Conservation (phyloP, 2,113 vertebrate species). For the Gallinago undulata region DNA sequence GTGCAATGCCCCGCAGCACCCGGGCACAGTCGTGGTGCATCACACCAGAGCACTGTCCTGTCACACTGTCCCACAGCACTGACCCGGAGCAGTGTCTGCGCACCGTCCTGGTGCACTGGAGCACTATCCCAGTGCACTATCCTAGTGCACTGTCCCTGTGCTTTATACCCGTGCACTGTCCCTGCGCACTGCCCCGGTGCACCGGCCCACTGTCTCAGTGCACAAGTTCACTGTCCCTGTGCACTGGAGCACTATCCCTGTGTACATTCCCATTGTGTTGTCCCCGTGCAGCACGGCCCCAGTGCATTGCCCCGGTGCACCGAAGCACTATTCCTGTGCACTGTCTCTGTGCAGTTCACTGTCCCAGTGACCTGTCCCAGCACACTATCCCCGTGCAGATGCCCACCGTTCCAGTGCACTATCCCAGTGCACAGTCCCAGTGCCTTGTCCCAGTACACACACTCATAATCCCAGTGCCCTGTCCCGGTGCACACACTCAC, state of each 20-base stretch:
- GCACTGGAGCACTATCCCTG: neutral
- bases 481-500: too few species aligned
- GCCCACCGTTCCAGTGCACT: neutral
- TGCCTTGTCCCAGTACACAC: too few species aligned
- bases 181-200: accelerated
- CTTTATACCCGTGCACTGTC: neutral
- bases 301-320: too few species aligned
- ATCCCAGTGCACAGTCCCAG: too few species aligned
- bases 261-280: too few species aligned
- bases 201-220: too few species aligned
- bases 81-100: too few species aligned
- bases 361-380: too few species aligned
- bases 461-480: too few species aligned
- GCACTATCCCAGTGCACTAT: neutral
- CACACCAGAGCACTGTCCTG: neutral
- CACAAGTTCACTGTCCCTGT: neutral
- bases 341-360: too few species aligned
- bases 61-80: too few species aligned
- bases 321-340: accelerated
- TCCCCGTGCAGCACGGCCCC: neutral
- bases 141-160: too few species aligned
- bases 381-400: neutral
- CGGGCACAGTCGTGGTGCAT: neutral
- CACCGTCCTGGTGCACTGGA: accelerated
- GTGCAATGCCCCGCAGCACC: accelerated